Base-by-base conservation (phyloP, 2,113 vertebrate species). In the Pungitius pungitius region DNA sequence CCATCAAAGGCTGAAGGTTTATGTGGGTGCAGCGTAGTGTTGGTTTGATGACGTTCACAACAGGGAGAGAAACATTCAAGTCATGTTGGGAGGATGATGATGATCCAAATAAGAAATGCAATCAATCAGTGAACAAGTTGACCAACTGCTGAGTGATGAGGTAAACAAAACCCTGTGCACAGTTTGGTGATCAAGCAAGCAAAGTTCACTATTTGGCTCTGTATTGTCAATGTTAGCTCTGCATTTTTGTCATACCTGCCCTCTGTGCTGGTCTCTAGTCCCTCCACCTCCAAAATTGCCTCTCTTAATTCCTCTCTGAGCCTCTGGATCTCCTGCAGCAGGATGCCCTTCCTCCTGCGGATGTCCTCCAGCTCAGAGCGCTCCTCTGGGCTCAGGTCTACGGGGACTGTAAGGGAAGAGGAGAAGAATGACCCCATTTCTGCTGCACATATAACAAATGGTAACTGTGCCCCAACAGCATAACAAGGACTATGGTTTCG, bases 341-440 rank as follows among this genome's bases (percentile, higher is more conserved):
- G 92, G 75, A 96, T 93, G 61, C 96, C 94, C 82, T 97, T 97
- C 78, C 96, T 94, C 65, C 96, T 89, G 0, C 96, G 94, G 83
- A 97, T 97, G 91, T 96, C 96, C 90, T 97, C 96, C 82, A 97
- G 90, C 92, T 97, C 96, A 52, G 95, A 95, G 72, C 95, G 94
- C 90, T 97, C 95, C 91, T 97, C 96, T 7, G 95, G 95, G 69
- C 95, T 96, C 80, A 97, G 94, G 91, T 96, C 96, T 75, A 95
- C 95, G 71, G 96, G 96, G 70, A 97, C 96, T 96, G 75, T 1
- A 68, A 55, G 60, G 84, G 72, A 84, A 84, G 73, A 82, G 30
- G 56, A 74, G 60, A 78, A 87, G 75, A 84, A 87, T 64, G 73
- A 73, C 9, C 57, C 20, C 26, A 39, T 30, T 64, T 26, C 43